Base-by-base conservation (phyloP, 2,113 vertebrate species). In the Paralichthys olivaceus region DNA sequence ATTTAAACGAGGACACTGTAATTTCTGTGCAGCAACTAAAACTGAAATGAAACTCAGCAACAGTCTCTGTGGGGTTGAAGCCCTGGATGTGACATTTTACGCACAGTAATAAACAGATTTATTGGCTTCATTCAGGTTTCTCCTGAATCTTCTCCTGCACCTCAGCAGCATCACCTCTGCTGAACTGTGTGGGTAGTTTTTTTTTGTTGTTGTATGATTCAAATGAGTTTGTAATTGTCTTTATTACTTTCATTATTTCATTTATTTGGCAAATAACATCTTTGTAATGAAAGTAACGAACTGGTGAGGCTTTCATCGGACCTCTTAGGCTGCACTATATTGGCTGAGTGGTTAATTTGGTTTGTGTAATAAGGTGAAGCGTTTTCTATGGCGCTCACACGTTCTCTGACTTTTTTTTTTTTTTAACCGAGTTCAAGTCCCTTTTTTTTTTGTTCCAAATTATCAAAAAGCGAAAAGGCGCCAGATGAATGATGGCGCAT, bases 211-310 rank as follows among this genome's bases (percentile, higher is more conserved):
- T 96, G 93, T 93, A 94, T 94, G 85, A 95, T 96, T 95, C 94
- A 94, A 96, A 94, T 94, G 91, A 93, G 94, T 84, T 89, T 93
- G 89, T 96, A 97, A 98, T 97, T 97, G 92, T 94, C 93, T 96
- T 96, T 94, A 96, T 96, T 96, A 91, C 94, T 95, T 96, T 96
- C 95, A 97, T 97, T 96, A 96, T 95, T 94, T 86, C 94, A 84
- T 95, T 96, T 96, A 96, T 96, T 93, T 92, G 94, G 91, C 94
- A 94, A 92, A 93, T 96, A 96, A 96, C 93, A 95, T 96, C 94
- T 96, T 93, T 92, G 81, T 96, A 96, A 97, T 98, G 96, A 96
- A 95, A 96, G 94, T 96, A 97, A 96, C 96, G 94, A 97, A 97
- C 94, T 96, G 93, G 92, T 91, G 89, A 93, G 95, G 94, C 92